A percentile compares a stretch with the other conserved stretches of the same genome.
Evolutionary conservation across 2,797 vertebrate species (phyloP).

Genomic region (Graptemys geographica): DNA sequence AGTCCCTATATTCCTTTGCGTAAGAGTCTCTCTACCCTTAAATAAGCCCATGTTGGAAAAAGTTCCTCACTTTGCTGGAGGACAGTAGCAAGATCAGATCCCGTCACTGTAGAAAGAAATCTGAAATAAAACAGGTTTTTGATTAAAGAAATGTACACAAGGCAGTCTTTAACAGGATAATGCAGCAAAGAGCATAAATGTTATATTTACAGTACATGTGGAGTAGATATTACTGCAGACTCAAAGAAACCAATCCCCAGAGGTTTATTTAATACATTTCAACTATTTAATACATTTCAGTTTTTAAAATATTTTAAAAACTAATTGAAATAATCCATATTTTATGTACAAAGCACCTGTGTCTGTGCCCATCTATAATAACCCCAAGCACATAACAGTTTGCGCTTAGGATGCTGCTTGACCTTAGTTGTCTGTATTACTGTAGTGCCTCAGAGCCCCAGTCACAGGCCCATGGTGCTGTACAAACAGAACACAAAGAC

Average conservation of each 20-base stretch:
- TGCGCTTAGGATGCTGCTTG: slow-evolving; percentile 46
- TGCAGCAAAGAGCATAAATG: neutral
- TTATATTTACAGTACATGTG: neutral
- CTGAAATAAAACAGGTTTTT: slow-evolving; percentile 17
- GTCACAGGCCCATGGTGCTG: neutral
- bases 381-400: neutral
- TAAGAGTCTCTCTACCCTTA: neutral
- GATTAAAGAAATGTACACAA: slow-evolving; percentile 32
- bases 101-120: slow-evolving; percentile 63
- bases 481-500: neutral
- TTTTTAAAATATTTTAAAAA: slow-evolving; percentile 20
- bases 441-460: neutral
- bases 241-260: neutral
- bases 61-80: neutral
- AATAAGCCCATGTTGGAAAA: neutral
- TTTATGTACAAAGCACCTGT: neutral
- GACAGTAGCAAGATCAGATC: slow-evolving; percentile 16
- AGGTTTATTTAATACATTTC: neutral
- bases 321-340: neutral
- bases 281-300: neutral
- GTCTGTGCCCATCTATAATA: neutral
- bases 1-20: neutral
- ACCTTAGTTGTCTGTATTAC: slow-evolving; percentile 16
- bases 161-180: neutral
- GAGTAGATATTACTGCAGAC: neutral